These are phyloP conservation scores for Stenopsyche tienmushanensis DNA, from an alignment of 1,140 invertebrate genomes.

Conservation along the genomic window DNA sequence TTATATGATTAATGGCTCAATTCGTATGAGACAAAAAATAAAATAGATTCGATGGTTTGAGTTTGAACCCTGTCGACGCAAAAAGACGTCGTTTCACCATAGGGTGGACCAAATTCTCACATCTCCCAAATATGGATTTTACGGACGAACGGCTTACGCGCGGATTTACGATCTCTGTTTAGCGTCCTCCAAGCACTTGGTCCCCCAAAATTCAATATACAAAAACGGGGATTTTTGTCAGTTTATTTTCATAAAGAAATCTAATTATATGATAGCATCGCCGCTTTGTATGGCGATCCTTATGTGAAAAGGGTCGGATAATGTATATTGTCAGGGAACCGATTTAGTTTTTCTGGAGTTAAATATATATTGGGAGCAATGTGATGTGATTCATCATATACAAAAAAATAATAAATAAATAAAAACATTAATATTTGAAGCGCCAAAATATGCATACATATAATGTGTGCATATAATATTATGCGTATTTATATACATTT, in stretches of 20 bases:
- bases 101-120: background rate
- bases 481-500: too few relatives aligned
- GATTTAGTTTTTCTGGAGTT: background rate
- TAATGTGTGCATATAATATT: too few relatives aligned
- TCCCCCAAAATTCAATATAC: conserved; percentile 14
- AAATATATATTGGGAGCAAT: background rate
- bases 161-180: conserved; percentile 22
- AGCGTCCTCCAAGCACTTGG: conserved; percentile 10
- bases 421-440: too few relatives aligned
- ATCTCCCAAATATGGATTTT: conserved; percentile 8
- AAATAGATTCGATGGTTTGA: too few relatives aligned
- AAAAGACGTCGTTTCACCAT: background rate
- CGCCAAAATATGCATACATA: too few relatives aligned
- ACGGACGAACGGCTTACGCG: background rate
- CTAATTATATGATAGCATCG: conserved; percentile 21
- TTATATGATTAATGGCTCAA: too few relatives aligned
- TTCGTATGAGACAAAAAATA: too few relatives aligned
- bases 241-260: conserved; percentile 22
- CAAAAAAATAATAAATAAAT: too few relatives aligned
- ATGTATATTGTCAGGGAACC: background rate
- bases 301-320: background rate
- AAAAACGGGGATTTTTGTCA: conserved; percentile 17
- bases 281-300: background rate
- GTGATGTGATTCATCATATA: background rate
- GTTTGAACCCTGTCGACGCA: too few relatives aligned